Evolutionary conservation across 2,888 invertebrate genomes (phyloP), one percentile per base, ranked within the genome.

Genomic region (Cosmia pyralina): DNA sequence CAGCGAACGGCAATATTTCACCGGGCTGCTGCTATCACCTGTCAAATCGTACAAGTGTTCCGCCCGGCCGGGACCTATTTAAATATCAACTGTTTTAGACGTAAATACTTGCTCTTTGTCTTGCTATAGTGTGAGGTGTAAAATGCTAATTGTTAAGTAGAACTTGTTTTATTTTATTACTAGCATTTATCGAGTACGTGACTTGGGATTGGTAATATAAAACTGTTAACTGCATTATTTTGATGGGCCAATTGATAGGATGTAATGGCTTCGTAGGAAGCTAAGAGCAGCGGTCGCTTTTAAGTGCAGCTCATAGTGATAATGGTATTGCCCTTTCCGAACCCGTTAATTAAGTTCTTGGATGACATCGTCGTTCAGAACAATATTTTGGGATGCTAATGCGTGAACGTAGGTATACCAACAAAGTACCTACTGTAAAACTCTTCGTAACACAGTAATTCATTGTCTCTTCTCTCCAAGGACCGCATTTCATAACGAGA

Each of bases 21-120:
- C 94, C 82, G 88, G 89, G 83, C 81, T 85, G 83, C 85, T 87
- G 90, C 93, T 96, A 96, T 96, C 95, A 95, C 94, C 93, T 94
- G 95, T 95, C 95, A 94, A 92, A 96, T 95, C 95, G 92, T 91
- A 93, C 95, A 94, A 96, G 95, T 95, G 94, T 95, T 94, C 92
- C 93, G 92, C 93, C 92, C 91, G 90, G 89, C 91, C 89, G 89
- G 90, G 90, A 90, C 94, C 94, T 92, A 95, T 94, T 94, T 95
- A 94, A 95, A 95, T 95, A 94, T 94, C 93, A 93, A 92, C 91
- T 88, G 92, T 93, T 93, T 92, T 89, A 92, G 90, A 93, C 90
- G 89, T 88, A 90, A 94, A 94, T 92, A 92, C 91, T 89, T 88
- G 91, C 89, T 89, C 86, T 90, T 87, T 90, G 89, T 89, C 72